These are phyloP conservation scores for Luscinia luscinia DNA, from an alignment of 2,797 vertebrate species.

Conservation along the genomic window DNA sequence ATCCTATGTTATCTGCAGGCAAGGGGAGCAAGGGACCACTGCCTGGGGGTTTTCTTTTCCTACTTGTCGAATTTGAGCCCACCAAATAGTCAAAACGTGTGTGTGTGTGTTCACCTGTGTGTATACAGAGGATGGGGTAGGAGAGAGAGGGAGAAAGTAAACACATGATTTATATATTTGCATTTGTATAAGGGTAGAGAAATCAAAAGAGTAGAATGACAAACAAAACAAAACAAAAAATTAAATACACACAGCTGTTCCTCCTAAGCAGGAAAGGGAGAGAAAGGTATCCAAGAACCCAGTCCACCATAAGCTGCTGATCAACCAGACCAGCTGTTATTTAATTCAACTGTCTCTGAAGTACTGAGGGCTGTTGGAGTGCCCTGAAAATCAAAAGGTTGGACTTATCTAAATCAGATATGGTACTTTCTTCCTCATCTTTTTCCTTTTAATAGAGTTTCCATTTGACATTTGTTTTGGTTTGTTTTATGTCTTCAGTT, in stretches of 20 bases:
- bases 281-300: background rate
- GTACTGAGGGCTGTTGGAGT: background rate
- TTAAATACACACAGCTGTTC: background rate
- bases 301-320: background rate
- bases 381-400: background rate
- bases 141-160: background rate
- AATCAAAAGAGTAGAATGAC: background rate
- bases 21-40: fast-evolving
- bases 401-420: background rate
- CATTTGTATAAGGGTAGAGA: background rate
- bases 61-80: background rate
- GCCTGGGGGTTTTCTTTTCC: background rate
- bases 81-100: background rate
- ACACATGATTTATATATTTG: background rate
- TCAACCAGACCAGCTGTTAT: background rate
- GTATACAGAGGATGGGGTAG: background rate
- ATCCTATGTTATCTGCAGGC: background rate
- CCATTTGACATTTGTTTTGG: background rate
- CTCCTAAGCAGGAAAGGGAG: background rate
- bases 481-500: background rate
- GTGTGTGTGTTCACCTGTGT: fast-evolving
- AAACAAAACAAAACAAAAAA: background rate
- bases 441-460: background rate
- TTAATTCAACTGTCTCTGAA: background rate
- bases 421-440: background rate